A percentile compares a stretch with the other conserved stretches of the same genome.
Conservation (phyloP, 2,888 invertebrate genomes). For the Cataglyphis rosenhaueri region DNA sequence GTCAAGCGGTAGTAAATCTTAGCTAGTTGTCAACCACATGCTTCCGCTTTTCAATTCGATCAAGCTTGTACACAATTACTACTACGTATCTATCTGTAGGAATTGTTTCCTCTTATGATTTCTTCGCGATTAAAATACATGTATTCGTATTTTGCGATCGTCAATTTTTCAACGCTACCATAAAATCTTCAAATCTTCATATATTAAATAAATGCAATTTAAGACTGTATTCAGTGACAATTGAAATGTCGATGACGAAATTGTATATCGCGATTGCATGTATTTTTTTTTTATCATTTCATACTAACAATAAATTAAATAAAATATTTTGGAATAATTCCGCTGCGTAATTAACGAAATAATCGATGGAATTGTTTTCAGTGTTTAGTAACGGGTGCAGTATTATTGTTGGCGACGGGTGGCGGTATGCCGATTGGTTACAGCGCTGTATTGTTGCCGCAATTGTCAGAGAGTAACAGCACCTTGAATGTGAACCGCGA, state of each 20-base stretch:
- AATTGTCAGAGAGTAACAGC: constrained; percentile 88
- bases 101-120: background rate
- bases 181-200: background rate
- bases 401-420: constrained; percentile 90
- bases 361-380: constrained; percentile 83
- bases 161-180: background rate
- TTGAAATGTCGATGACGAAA: background rate
- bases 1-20: constrained; percentile 38
- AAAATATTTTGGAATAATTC: background rate
- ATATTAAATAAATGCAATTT: constrained; percentile 9
- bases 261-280: background rate
- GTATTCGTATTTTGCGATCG: background rate
- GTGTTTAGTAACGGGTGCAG: constrained; percentile 91
- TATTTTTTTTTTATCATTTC: background rate
- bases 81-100: background rate
- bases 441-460: constrained; percentile 92
- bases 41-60: constrained; percentile 17
- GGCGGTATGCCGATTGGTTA: constrained; percentile 93
- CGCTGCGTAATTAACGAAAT: background rate
- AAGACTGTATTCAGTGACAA: background rate
- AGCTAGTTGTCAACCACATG: constrained; percentile 29
- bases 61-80: background rate
- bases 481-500: constrained; percentile 89
- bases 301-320: background rate
- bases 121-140: background rate